Conservation (phyloP, 2,113 vertebrate species). For the Caranx melampygus region DNA sequence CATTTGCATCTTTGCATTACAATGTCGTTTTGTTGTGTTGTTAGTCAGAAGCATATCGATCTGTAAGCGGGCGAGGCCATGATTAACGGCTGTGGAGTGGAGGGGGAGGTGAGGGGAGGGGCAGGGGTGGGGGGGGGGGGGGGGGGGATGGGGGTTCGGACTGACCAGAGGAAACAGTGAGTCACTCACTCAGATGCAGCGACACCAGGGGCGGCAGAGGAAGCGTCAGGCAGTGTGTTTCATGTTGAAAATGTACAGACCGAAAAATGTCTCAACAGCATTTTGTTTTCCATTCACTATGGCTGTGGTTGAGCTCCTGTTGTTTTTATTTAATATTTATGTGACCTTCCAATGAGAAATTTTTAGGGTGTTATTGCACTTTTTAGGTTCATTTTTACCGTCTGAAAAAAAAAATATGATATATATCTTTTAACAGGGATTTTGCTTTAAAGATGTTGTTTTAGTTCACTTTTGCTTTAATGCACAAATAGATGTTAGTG, state of each 20-base stretch:
- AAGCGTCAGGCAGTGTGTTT: slow-evolving; percentile 72
- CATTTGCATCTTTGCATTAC: slow-evolving; percentile 81
- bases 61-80: slow-evolving; percentile 59
- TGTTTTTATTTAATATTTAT: slow-evolving; percentile 91
- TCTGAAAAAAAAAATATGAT: slow-evolving; percentile 78
- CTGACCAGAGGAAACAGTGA: slow-evolving; percentile 64
- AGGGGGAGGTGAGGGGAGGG: background rate
- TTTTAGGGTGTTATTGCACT: slow-evolving; percentile 88
- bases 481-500: slow-evolving; percentile 87
- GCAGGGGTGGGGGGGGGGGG: background rate
- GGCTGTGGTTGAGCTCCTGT: slow-evolving; percentile 83
- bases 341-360: slow-evolving; percentile 87
- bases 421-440: slow-evolving; percentile 87
- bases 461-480: slow-evolving; percentile 86
- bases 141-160: background rate
- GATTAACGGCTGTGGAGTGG: slow-evolving; percentile 51
- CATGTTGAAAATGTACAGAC: slow-evolving; percentile 84
- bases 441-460: slow-evolving; percentile 86
- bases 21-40: slow-evolving; percentile 75
- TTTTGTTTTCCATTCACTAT: slow-evolving; percentile 80
- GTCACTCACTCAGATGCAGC: slow-evolving; percentile 61
- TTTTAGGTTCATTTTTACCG: slow-evolving; percentile 87
- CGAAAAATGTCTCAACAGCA: slow-evolving; percentile 74
- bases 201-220: slow-evolving; percentile 24
- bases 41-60: slow-evolving; percentile 78